A percentile compares a stretch with the other conserved stretches of the same genome.
Evolutionary conservation across 2,113 vertebrate species (phyloP).

Genomic region (Myotis davidii): DNA sequence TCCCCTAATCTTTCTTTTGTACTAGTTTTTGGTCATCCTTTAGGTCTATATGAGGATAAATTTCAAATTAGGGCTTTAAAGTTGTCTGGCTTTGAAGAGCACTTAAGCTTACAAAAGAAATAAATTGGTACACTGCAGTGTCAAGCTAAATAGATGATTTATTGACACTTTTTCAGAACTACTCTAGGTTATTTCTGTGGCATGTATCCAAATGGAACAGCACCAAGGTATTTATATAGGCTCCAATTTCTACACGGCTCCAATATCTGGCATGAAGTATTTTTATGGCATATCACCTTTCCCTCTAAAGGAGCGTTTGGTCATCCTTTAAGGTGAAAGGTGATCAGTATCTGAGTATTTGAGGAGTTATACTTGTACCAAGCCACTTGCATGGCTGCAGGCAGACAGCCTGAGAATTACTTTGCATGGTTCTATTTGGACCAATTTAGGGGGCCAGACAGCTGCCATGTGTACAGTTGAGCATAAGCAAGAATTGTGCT

Average conservation of each 20-base stretch:
- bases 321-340: constrained; percentile 58
- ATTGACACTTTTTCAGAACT: constrained; percentile 71
- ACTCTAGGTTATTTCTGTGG: constrained; percentile 74
- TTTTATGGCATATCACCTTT: constrained; percentile 64
- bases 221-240: constrained; percentile 67
- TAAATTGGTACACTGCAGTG: constrained; percentile 67
- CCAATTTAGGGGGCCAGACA: not conserved
- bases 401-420: not conserved
- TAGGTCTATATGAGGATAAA: constrained; percentile 37
- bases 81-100: constrained; percentile 70
- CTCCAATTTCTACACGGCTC: constrained; percentile 64
- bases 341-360: constrained; percentile 37
- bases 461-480: not conserved
- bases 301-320: constrained; percentile 40
- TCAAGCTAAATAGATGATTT: constrained; percentile 78
- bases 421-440: not conserved
- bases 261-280: constrained; percentile 62
- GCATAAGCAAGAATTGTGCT: not conserved
- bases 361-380: not conserved
- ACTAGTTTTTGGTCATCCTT: constrained; percentile 47
- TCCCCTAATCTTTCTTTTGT: not conserved
- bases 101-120: constrained; percentile 76
- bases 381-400: not conserved
- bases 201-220: constrained; percentile 72
- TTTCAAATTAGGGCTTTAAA: constrained; percentile 64